phyloP scores from a whole-genome alignment of 2,888 invertebrate species.

The Rotaria magnacalcarata region DNA sequence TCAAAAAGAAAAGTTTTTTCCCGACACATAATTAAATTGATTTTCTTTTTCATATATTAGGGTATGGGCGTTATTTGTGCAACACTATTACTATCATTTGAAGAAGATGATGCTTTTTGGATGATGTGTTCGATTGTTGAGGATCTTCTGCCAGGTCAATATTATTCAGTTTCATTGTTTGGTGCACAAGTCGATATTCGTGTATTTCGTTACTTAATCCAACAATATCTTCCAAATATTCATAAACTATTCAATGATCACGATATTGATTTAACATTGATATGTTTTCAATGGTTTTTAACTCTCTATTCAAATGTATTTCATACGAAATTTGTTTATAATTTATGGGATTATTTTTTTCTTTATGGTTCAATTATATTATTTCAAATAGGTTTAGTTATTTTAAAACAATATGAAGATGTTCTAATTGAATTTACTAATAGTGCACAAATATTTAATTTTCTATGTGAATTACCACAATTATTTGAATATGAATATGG shows the following conservation, averaged over 20 bases:
- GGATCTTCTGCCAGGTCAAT: constrained; percentile 90
- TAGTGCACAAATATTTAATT: constrained; percentile 95
- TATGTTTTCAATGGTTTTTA: constrained; percentile 93
- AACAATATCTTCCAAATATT: constrained; percentile 77
- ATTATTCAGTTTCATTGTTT: constrained; percentile 86
- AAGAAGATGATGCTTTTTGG: constrained; percentile 98
- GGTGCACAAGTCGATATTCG: constrained; percentile 73
- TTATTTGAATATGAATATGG: constrained; percentile 24
- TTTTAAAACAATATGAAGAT: constrained; percentile 72
- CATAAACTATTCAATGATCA: constrained; percentile 85
- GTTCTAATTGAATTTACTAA: constrained; percentile 76
- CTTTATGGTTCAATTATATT: constrained; percentile 88
- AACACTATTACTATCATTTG: constrained; percentile 81
- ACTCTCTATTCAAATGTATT: constrained; percentile 86
- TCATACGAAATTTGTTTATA: constrained; percentile 82
- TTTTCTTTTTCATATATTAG: neutral
- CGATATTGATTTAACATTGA: constrained; percentile 79
- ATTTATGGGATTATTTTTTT: constrained; percentile 95
- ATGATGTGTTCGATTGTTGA: constrained; percentile 97
- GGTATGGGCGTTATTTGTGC: constrained; percentile 69
- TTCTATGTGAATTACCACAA: constrained; percentile 81
- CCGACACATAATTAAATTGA: no score
- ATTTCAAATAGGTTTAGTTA: constrained; percentile 86
- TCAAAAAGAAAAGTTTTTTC: no score
- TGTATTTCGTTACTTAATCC: constrained; percentile 83